phyloP scores from a whole-genome alignment of 2,113 vertebrate species.

The Pseudois nayaur region DNA sequence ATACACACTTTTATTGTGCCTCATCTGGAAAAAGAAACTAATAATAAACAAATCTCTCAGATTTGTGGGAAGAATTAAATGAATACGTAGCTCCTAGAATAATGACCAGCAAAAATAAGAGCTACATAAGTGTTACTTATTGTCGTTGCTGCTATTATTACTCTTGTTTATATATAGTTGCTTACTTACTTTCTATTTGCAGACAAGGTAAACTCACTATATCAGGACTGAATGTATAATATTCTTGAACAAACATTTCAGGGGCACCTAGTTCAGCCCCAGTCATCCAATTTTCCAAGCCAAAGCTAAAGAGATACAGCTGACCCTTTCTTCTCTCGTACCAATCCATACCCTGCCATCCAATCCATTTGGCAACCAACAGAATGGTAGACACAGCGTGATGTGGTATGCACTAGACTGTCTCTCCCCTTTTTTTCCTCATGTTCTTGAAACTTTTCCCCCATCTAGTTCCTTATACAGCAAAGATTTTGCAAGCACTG shows the following conservation, averaged over 20 bases:
- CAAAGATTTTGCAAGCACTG: background rate
- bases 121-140: background rate
- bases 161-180: background rate
- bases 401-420: too few relatives aligned
- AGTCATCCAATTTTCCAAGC: background rate
- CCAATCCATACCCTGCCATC: background rate
- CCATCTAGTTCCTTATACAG: background rate
- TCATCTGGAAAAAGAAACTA: background rate
- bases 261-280: background rate
- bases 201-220: background rate
- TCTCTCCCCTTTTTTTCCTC: background rate
- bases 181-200: background rate
- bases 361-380: background rate
- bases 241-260: background rate
- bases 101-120: background rate
- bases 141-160: background rate
- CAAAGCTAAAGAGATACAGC: background rate
- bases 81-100: background rate
- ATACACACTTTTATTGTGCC: background rate
- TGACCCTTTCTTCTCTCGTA: background rate
- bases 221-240: background rate
- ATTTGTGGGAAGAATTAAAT: background rate
- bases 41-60: background rate
- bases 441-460: background rate
- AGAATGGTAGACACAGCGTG: background rate